Conservation (phyloP, 2,888 invertebrate species). For the Baronia brevicornis region DNA sequence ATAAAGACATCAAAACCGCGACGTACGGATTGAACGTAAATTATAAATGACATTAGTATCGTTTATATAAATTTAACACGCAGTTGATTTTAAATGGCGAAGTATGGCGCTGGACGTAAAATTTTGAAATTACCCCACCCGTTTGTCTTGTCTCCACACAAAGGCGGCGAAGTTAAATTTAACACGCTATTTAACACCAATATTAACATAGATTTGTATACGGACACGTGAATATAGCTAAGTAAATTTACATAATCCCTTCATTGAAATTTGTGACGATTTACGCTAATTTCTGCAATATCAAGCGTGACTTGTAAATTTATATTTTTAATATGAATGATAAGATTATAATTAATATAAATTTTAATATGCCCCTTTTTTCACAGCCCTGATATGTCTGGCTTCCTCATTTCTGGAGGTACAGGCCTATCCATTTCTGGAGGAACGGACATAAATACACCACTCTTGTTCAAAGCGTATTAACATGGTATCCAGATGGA, state of each 20-base stretch:
- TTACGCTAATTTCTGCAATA: slow-evolving; percentile 38
- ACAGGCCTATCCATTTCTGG: too few relatives aligned
- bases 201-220: slow-evolving; percentile 50
- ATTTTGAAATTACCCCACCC: slow-evolving; percentile 54
- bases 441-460: too few relatives aligned
- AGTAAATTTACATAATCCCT: slow-evolving; percentile 59
- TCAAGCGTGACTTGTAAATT: slow-evolving; percentile 23
- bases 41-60: slow-evolving; percentile 49
- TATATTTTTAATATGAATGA: slow-evolving; percentile 17
- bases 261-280: slow-evolving; percentile 40
- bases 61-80: slow-evolving; percentile 65
- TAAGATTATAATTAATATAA: not conserved
- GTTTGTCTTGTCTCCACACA: slow-evolving; percentile 52
- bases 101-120: slow-evolving; percentile 42
- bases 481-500: too few relatives aligned
- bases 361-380: too few relatives aligned
- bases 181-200: slow-evolving; percentile 70
- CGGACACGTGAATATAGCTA: slow-evolving; percentile 48
- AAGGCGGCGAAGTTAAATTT: slow-evolving; percentile 41
- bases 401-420: too few relatives aligned
- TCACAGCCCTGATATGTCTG: too few relatives aligned
- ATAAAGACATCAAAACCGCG: slow-evolving; percentile 70
- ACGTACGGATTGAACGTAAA: slow-evolving; percentile 50
- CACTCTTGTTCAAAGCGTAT: too few relatives aligned
- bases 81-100: slow-evolving; percentile 62